Conservation (phyloP, 2,113 vertebrate species). For the Pogona vitticeps region DNA sequence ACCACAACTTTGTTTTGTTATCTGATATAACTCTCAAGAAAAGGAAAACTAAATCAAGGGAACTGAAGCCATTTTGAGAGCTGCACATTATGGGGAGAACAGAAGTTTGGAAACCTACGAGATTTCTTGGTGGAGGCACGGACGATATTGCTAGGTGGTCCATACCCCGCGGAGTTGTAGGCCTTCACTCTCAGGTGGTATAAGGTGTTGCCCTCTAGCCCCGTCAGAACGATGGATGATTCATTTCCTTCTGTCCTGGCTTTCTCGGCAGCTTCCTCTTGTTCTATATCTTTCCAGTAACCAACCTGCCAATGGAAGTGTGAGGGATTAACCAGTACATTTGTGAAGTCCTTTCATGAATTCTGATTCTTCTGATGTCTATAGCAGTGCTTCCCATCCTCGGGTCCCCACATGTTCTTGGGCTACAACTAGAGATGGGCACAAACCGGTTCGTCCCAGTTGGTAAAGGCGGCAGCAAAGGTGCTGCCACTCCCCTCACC, state of each 20-base stretch:
- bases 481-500: too few relatives aligned
- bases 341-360: slow-evolving; percentile 27
- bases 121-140: slow-evolving; percentile 87
- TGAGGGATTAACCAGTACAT: slow-evolving; percentile 47
- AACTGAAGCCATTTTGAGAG: slow-evolving; percentile 15
- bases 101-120: slow-evolving; percentile 78
- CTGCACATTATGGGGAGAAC: slow-evolving; percentile 7
- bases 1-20: background rate
- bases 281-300: slow-evolving; percentile 90
- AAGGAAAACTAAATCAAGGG: background rate
- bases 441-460: too few relatives aligned
- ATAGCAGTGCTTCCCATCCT: too few relatives aligned
- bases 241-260: slow-evolving; percentile 88
- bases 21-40: background rate
- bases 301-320: slow-evolving; percentile 79
- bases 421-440: too few relatives aligned
- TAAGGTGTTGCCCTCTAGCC: slow-evolving; percentile 88
- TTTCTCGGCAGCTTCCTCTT: slow-evolving; percentile 86
- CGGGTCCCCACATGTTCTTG: too few relatives aligned
- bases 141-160: slow-evolving; percentile 83
- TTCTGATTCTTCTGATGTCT: background rate
- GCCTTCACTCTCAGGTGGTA: slow-evolving; percentile 91
- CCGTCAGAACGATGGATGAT: slow-evolving; percentile 85
- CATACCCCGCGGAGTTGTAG: slow-evolving; percentile 93
- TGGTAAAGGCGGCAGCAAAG: too few relatives aligned